phyloP scores from a whole-genome alignment of 2,888 invertebrate species.

The Drosophila affinis region DNA sequence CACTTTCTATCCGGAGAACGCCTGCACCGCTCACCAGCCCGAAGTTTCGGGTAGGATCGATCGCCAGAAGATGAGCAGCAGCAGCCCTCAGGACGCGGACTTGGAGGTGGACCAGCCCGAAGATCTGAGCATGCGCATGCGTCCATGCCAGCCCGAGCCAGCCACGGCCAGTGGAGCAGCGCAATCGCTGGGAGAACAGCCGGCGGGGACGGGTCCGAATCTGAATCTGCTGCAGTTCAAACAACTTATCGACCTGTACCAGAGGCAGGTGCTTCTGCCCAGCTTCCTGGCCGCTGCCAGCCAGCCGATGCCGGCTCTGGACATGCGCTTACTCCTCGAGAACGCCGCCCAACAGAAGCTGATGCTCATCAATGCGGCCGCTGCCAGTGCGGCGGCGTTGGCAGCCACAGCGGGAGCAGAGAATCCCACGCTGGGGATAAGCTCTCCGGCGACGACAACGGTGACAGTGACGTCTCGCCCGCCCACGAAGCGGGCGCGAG shows the following conservation, averaged over 20 bases:
- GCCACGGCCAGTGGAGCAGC: not conserved
- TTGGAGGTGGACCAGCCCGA: conserved; percentile 60
- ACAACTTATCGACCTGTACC: conserved; percentile 65
- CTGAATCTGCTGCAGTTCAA: conserved; percentile 69
- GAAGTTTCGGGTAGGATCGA: conserved; percentile 5
- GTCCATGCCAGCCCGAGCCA: conserved; percentile 20
- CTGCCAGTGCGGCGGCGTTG: conserved; percentile 28
- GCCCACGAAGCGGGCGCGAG: conserved; percentile 89
- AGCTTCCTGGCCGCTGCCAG: conserved; percentile 68
- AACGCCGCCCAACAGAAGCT: conserved; percentile 71
- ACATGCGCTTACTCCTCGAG: conserved; percentile 65
- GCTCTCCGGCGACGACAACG: conserved; percentile 15
- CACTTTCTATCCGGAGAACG: conserved; percentile 82
- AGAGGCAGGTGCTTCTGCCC: conserved; percentile 66
- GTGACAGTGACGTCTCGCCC: conserved; percentile 16
- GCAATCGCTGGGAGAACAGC: no score
- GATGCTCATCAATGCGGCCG: conserved; percentile 67
- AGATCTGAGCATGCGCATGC: conserved; percentile 72
- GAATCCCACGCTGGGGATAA: not conserved
- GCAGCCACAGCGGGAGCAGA: conserved; percentile 13
- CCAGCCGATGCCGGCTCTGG: conserved; percentile 52
- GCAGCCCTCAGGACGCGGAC: not conserved
- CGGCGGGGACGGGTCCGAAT: not conserved
- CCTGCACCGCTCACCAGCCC: conserved; percentile 8
- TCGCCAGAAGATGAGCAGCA: not conserved